These are phyloP conservation scores for Alca torda DNA, from an alignment of 2,797 vertebrate genomes.

Conservation along the genomic window DNA sequence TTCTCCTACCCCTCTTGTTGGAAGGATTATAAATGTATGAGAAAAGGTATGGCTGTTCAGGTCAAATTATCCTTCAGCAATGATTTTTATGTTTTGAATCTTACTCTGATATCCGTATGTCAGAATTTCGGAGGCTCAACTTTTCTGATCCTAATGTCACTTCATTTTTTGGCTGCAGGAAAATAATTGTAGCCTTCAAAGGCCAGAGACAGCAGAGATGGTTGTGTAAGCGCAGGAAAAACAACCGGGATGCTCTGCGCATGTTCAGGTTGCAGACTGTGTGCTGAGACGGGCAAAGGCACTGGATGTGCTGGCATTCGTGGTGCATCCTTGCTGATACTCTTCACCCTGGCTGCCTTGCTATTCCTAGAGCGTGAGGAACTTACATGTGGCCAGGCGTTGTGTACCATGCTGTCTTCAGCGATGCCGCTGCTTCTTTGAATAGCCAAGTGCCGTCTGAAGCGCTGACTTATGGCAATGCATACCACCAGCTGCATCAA, in stretches of 20 bases:
- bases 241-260: neutral
- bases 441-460: accelerated
- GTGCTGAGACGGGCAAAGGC: neutral
- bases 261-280: neutral
- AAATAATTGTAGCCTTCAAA: neutral
- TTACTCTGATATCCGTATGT: constrained; percentile 15
- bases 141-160: neutral
- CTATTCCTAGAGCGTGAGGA: neutral
- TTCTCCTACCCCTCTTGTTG: neutral
- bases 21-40: constrained; percentile 28
- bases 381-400: accelerated
- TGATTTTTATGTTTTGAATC: neutral
- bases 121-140: constrained; percentile 30
- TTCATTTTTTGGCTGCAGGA: neutral
- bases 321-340: neutral
- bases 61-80: constrained; percentile 38
- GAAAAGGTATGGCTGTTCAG: constrained; percentile 2
- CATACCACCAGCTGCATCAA: neutral
- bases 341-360: neutral
- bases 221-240: neutral
- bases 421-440: accelerated
- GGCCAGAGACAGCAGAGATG: neutral
- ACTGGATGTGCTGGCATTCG: accelerated
- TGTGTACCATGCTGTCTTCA: accelerated
- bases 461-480: neutral